A percentile compares a stretch with the other conserved stretches of the same genome.
phyloP scores from a whole-genome alignment of 2,888 invertebrate genomes.

The Amphipyra berbera region DNA sequence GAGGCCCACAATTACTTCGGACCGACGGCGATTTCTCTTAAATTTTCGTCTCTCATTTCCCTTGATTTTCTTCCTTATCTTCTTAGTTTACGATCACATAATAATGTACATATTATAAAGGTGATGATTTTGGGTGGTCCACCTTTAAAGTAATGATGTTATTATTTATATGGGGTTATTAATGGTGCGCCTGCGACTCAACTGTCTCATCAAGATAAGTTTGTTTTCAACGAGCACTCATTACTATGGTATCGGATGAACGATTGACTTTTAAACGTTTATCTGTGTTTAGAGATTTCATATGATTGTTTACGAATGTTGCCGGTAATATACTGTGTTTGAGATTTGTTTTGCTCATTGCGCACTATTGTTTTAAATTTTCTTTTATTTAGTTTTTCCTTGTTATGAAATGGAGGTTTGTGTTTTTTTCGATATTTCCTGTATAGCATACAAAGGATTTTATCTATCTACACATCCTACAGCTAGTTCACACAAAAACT shows the following conservation, averaged over 20 bases:
- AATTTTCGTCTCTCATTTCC: constrained; percentile 76
- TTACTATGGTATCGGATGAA: constrained; percentile 83
- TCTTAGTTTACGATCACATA: constrained; percentile 75
- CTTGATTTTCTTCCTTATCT: constrained; percentile 79
- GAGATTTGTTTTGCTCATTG: constrained; percentile 35
- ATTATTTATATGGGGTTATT: constrained; percentile 86
- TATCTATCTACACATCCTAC: no score
- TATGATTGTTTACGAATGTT: constrained; percentile 74
- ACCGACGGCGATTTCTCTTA: constrained; percentile 74
- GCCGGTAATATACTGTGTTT: constrained; percentile 58
- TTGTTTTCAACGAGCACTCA: constrained; percentile 84
- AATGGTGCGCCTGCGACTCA: constrained; percentile 76
- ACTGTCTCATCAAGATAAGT: constrained; percentile 87
- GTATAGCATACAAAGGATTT: no score
- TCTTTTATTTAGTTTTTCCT: constrained; percentile 22
- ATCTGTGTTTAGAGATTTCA: constrained; percentile 76
- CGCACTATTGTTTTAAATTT: constrained; percentile 15
- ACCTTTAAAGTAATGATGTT: constrained; percentile 82
- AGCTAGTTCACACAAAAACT: no score
- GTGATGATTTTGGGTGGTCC: constrained; percentile 90
- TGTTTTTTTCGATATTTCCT: no score
- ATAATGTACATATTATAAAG: constrained; percentile 73
- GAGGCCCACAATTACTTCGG: constrained; percentile 76
- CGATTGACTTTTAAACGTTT: constrained; percentile 82
- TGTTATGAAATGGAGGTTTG: not conserved